Evolutionary conservation across 1,140 invertebrate genomes (phyloP), one percentile per base, ranked within the genome.

Genomic region (Aphelenchoides besseyi): DNA sequence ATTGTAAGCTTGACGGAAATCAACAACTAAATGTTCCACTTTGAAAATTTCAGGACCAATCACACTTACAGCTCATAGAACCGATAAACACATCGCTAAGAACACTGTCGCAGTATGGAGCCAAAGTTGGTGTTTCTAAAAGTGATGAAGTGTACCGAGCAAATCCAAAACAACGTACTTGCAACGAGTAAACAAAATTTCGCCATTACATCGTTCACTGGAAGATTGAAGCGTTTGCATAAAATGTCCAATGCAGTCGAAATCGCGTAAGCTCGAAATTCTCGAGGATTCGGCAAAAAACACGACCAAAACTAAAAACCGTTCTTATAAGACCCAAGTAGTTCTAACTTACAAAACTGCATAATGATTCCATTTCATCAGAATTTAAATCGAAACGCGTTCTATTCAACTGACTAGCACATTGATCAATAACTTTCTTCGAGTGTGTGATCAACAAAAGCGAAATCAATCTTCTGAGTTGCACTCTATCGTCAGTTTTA

Each of bases 361-460:
- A n/a, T n/a, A n/a, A n/a, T n/a, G n/a, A n/a, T n/a, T n/a, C n/a
- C n/a, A n/a, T n/a, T n/a, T n/a, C n/a, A n/a, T n/a, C n/a, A n/a
- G n/a, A n/a, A n/a, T n/a, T n/a, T n/a, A n/a, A n/a, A n/a, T n/a
- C n/a, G n/a, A n/a, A n/a, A n/a, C n/a, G n/a, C n/a, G n/a, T n/a
- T n/a, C 36, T 23, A n/a, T 36, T 66, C 32, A 66, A 32, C 0
- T 33, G n/a, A 23, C 0, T 30, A 18, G 16, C 29, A 66, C 63
- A 33, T 12, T 26, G 18, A 30, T 35, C 32, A 66, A 66, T 66
- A 12, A 66, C 12, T 33, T 66, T 66, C 32, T 66, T 66, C 32
- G 63, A 66, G 32, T 66, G 63, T 16, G 63, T 66, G 30, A n/a
- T 23, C 63, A 66, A 18, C 36, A 66, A 26, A 66, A 66, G 16